These are phyloP conservation scores for Ptilonorhynchus violaceus DNA, from an alignment of 2,113 vertebrate species.

Conservation along the genomic window DNA sequence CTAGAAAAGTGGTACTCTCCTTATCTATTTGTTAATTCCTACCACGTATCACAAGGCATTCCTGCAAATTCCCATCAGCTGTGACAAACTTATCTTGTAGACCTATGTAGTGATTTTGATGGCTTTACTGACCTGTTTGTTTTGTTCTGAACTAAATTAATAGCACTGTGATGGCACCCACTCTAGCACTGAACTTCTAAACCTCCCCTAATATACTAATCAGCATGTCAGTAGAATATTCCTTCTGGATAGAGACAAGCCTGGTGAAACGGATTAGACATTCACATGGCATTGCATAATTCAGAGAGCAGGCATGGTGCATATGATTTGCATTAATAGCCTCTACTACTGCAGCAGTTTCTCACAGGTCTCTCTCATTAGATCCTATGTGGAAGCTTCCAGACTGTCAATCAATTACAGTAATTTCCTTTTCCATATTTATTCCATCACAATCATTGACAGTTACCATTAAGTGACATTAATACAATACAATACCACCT, in stretches of 20 bases:
- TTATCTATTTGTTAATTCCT: constrained; percentile 62
- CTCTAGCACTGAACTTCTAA: constrained; percentile 71
- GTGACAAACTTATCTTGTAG: constrained; percentile 68
- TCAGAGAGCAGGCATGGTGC: constrained; percentile 76
- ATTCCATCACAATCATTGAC: constrained; percentile 78
- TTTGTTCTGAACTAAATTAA: constrained; percentile 76
- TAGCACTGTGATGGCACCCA: constrained; percentile 34
- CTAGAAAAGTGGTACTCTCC: constrained; percentile 30
- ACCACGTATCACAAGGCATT: constrained; percentile 33
- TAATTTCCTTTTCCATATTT: constrained; percentile 83
- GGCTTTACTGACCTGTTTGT: constrained; percentile 61
- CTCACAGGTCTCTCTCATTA: constrained; percentile 76
- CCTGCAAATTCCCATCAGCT: constrained; percentile 59
- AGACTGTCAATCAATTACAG: constrained; percentile 82
- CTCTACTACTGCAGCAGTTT: constrained; percentile 49
- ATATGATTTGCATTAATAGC: constrained; percentile 82
- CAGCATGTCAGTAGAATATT: constrained; percentile 72
- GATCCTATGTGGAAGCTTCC: constrained; percentile 73
- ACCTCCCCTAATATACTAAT: constrained; percentile 76
- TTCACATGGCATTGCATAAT: constrained; percentile 73
- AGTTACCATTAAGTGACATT: constrained; percentile 79
- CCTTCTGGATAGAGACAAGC: constrained; percentile 71
- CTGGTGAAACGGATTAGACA: constrained; percentile 73
- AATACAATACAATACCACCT: constrained; percentile 76
- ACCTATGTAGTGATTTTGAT: constrained; percentile 65